These are phyloP conservation scores for Epinephelus lanceolatus DNA, from an alignment of 2,113 vertebrate species.

Conservation along the genomic window DNA sequence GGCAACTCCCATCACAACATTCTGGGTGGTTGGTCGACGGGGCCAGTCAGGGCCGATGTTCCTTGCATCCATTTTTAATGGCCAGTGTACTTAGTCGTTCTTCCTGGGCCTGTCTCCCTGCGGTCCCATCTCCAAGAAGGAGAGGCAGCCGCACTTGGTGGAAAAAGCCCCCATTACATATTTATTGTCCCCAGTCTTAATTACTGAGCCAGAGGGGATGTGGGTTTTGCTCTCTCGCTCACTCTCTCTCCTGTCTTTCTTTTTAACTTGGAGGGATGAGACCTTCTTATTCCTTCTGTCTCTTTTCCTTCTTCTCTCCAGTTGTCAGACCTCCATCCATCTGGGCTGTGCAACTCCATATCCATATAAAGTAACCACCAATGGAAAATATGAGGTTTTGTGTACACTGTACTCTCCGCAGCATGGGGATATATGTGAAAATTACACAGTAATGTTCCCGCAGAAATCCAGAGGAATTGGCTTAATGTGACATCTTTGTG, in stretches of 20 bases:
- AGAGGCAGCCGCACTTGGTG: slow-evolving; percentile 65
- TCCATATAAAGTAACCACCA: slow-evolving; percentile 47
- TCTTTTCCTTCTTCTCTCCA: slow-evolving; percentile 13
- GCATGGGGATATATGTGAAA: slow-evolving; percentile 40
- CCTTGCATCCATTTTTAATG: slow-evolving; percentile 83
- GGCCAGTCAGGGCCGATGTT: slow-evolving; percentile 64
- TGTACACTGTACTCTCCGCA: slow-evolving; percentile 11
- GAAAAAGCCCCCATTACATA: slow-evolving; percentile 82
- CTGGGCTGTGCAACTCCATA: slow-evolving; percentile 25
- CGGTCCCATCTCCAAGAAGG: slow-evolving; percentile 73
- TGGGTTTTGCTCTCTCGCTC: slow-evolving; percentile 58
- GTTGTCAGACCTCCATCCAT: slow-evolving; percentile 35
- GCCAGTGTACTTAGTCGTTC: slow-evolving; percentile 78
- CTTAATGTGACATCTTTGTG: slow-evolving; percentile 11
- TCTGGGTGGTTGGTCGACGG: slow-evolving; percentile 68
- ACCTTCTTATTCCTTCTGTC: slow-evolving; percentile 29
- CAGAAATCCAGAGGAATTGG: slow-evolving; percentile 33
- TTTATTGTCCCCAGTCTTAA: slow-evolving; percentile 82
- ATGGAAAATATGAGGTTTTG: slow-evolving; percentile 43
- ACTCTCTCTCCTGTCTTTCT: slow-evolving; percentile 37
- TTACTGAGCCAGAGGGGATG: slow-evolving; percentile 75
- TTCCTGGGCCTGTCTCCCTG: slow-evolving; percentile 71
- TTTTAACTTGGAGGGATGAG: slow-evolving; percentile 45
- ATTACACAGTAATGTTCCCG: slow-evolving; percentile 12
- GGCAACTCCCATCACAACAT: slow-evolving; percentile 82